Percentiles rank a stretch among this genome's conserved stretches.
phyloP scores from a whole-genome alignment of 2,113 vertebrate species.

The Aptenodytes patagonicus region DNA sequence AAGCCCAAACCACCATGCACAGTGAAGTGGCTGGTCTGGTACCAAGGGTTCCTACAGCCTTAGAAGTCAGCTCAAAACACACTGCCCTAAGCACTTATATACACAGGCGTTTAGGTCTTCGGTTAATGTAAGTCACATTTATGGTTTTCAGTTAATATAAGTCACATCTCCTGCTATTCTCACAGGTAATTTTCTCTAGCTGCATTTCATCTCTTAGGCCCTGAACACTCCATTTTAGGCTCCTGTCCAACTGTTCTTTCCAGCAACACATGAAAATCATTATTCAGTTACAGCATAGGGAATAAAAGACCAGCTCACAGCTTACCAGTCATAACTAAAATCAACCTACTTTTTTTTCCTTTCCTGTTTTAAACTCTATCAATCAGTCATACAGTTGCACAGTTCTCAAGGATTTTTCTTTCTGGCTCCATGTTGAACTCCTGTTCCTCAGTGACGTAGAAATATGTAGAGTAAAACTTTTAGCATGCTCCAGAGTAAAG shows the following conservation, averaged over 20 bases:
- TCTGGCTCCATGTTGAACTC: not conserved
- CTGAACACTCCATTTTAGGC: slow-evolving; percentile 3
- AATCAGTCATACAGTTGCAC: not conserved
- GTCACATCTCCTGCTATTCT: slow-evolving; percentile 21
- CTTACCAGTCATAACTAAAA: slow-evolving; percentile 46
- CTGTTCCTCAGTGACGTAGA: not conserved
- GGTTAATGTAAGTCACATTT: not conserved
- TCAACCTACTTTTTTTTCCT: not conserved
- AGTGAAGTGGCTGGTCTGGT: not conserved
- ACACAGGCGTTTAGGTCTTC: slow-evolving; percentile 11
- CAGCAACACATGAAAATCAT: slow-evolving; percentile 34
- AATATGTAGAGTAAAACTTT: not conserved
- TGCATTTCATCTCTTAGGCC: slow-evolving; percentile 7
- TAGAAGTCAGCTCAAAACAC: not conserved
- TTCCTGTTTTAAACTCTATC: not conserved
- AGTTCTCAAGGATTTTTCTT: not conserved
- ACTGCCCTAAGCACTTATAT: not conserved
- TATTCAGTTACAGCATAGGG: slow-evolving; percentile 15
- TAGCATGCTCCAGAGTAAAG: not conserved
- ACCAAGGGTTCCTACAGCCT: not conserved
- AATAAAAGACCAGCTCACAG: slow-evolving; percentile 44
- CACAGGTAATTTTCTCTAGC: slow-evolving; percentile 30
- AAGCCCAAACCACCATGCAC: not conserved
- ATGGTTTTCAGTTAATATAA: not conserved
- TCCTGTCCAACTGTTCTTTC: slow-evolving; percentile 22